phyloP scores from a whole-genome alignment of 2,113 vertebrate genomes.

The Danionella cerebrum region DNA sequence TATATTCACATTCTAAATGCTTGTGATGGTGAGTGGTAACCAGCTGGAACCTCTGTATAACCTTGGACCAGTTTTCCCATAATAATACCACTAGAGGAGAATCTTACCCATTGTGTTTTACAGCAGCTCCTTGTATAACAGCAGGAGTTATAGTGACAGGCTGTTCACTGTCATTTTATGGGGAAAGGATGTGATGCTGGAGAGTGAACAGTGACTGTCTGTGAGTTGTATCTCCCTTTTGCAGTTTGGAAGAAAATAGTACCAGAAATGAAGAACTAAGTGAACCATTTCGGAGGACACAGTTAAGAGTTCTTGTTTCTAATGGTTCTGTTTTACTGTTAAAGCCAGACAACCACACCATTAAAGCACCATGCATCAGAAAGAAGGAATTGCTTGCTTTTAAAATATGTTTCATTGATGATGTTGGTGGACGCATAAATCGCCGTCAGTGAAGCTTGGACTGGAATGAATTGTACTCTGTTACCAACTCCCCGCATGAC shows the following conservation, averaged over 20 bases:
- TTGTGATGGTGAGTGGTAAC: background rate
- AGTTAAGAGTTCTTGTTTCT: no score
- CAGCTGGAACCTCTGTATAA: background rate
- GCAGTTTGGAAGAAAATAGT: no score
- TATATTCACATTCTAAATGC: background rate
- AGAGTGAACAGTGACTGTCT: background rate
- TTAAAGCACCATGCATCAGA: background rate
- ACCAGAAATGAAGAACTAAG: background rate
- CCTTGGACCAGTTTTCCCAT: background rate
- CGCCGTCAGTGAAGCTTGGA: background rate
- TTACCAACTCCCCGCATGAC: background rate
- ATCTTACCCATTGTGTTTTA: background rate
- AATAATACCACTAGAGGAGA: background rate
- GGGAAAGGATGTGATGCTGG: background rate
- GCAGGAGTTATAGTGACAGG: background rate
- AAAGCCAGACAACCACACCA: no score
- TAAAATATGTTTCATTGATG: background rate
- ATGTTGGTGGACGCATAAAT: background rate
- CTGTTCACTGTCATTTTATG: background rate
- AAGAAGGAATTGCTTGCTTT: background rate
- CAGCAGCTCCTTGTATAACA: no score
- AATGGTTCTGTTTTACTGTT: no score
- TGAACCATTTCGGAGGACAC: no score
- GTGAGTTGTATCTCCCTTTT: no score
- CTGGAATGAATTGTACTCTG: slow-evolving; percentile 2